Evolutionary conservation across 1,140 invertebrate species (phyloP).

Genomic region (Coptotermes formosanus): DNA sequence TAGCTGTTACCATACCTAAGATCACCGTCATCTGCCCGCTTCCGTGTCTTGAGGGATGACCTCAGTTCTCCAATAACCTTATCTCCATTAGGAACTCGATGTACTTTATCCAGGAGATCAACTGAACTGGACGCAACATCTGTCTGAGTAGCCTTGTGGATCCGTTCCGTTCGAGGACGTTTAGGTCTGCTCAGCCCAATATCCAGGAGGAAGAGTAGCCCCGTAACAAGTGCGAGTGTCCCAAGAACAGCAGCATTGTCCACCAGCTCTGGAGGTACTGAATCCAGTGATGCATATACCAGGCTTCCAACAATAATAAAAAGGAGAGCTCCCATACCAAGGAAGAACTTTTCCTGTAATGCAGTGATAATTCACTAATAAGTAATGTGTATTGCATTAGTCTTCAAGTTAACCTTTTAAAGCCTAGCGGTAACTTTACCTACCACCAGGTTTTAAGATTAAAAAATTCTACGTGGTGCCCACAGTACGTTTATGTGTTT

Average conservation of each 20-base stretch:
- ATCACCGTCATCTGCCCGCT: not conserved
- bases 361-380: constrained; percentile 22
- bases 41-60: not conserved
- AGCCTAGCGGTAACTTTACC: no score
- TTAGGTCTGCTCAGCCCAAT: constrained; percentile 46
- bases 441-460: no score
- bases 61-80: not conserved
- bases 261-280: constrained; percentile 61
- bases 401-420: constrained; percentile 33
- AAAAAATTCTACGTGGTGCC: no score
- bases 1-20: not conserved
- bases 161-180: not conserved
- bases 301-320: constrained; percentile 66
- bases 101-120: constrained; percentile 13
- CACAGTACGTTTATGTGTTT: no score
- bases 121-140: constrained; percentile 1
- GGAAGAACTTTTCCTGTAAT: constrained; percentile 61
- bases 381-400: constrained; percentile 18
- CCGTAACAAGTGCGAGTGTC: constrained; percentile 63
- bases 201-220: constrained; percentile 65
- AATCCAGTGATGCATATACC: constrained; percentile 66
- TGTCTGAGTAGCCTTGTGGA: constrained; percentile 27
- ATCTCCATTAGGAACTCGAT: constrained; percentile 19
- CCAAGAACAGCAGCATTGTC: constrained; percentile 70
- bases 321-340: constrained; percentile 64